Evolutionary conservation across 1,140 invertebrate species (phyloP).

Genomic region (Hyles euphorbiae): DNA sequence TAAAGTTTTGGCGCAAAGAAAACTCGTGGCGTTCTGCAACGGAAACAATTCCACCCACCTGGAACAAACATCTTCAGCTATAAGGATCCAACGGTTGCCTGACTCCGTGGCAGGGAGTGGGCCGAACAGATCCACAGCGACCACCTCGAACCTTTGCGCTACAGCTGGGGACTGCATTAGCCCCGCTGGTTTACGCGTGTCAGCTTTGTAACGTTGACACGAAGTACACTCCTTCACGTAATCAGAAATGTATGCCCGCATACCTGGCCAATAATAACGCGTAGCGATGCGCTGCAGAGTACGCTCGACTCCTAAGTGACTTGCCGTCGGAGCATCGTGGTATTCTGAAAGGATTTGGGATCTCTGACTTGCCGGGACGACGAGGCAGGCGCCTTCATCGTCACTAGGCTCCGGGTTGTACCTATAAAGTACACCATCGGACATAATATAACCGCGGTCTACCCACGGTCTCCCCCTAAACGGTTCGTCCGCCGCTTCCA

Average conservation of each 20-base stretch:
- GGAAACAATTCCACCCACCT: slow-evolving; percentile 27
- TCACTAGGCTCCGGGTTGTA: slow-evolving; percentile 10
- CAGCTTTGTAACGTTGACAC: slow-evolving; percentile 37
- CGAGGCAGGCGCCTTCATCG: not conserved
- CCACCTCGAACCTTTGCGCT: slow-evolving; percentile 27
- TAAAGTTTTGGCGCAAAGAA: slow-evolving; percentile 26
- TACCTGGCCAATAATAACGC: slow-evolving; percentile 34
- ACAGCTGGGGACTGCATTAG: slow-evolving; percentile 23
- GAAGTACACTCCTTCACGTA: slow-evolving; percentile 25
- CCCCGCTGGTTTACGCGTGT: slow-evolving; percentile 34
- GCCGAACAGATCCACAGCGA: slow-evolving; percentile 32
- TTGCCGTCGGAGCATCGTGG: slow-evolving; percentile 24
- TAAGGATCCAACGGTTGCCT: slow-evolving; percentile 11
- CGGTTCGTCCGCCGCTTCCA: slow-evolving; percentile 15
- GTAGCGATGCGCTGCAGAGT: slow-evolving; percentile 24
- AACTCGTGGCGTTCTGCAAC: slow-evolving; percentile 27
- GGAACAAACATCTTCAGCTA: slow-evolving; percentile 31
- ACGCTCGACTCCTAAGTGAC: slow-evolving; percentile 31
- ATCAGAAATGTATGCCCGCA: slow-evolving; percentile 27
- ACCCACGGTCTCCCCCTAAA: slow-evolving; percentile 19
- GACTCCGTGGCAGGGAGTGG: slow-evolving; percentile 11
- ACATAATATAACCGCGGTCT: slow-evolving; percentile 28
- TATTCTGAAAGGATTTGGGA: slow-evolving; percentile 16
- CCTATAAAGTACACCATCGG: slow-evolving; percentile 29
- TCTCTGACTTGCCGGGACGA: slow-evolving; percentile 10